Conservation (phyloP, 2,888 invertebrate species). For the Pandemis corylana region DNA sequence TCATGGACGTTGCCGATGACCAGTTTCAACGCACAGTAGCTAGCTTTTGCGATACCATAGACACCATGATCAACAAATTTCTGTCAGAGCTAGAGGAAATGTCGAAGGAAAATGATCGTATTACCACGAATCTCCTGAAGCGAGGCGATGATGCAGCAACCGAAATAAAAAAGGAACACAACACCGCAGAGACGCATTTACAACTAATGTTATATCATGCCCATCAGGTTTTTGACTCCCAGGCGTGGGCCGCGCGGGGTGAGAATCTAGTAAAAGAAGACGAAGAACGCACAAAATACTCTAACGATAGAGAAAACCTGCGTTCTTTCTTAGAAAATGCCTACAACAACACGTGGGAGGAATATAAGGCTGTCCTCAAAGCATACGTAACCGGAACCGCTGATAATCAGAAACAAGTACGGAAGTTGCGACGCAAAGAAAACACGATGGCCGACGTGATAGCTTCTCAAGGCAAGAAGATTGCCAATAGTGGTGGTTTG, state of each 20-base stretch:
- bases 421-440: slow-evolving; percentile 73
- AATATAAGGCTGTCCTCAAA: slow-evolving; percentile 72
- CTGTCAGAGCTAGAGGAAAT: slow-evolving; percentile 65
- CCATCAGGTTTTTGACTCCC: slow-evolving; percentile 66
- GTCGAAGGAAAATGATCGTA: slow-evolving; percentile 62
- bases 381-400: slow-evolving; percentile 70
- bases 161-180: slow-evolving; percentile 62
- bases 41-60: slow-evolving; percentile 86
- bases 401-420: slow-evolving; percentile 73
- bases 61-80: slow-evolving; percentile 84
- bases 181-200: slow-evolving; percentile 73
- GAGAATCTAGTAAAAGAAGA: slow-evolving; percentile 77
- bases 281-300: slow-evolving; percentile 69
- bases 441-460: slow-evolving; percentile 78
- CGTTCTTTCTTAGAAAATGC: slow-evolving; percentile 71
- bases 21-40: slow-evolving; percentile 87
- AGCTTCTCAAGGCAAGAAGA: slow-evolving; percentile 73
- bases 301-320: slow-evolving; percentile 67
- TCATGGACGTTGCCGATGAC: slow-evolving; percentile 86
- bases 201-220: slow-evolving; percentile 71
- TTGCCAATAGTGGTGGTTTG: slow-evolving; percentile 71
- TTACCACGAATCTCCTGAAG: slow-evolving; percentile 61
- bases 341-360: slow-evolving; percentile 72
- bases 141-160: slow-evolving; percentile 59
- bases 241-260: slow-evolving; percentile 72